phyloP scores from a whole-genome alignment of 2,113 vertebrate genomes.

The Motacilla alba region DNA sequence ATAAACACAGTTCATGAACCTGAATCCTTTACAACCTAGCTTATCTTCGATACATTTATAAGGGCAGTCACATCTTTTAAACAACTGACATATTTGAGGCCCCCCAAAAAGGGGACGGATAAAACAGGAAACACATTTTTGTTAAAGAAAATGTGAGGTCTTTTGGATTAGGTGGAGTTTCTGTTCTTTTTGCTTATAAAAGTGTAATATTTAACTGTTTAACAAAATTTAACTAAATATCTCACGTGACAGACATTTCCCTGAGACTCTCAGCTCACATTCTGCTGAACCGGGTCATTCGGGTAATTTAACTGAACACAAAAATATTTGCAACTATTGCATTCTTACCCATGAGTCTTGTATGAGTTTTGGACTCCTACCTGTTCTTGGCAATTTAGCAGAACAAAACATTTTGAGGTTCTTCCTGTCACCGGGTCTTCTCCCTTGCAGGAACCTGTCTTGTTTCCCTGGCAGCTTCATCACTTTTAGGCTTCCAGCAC shows the following conservation, averaged over 20 bases:
- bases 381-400: neutral
- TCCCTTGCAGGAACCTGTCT: neutral
- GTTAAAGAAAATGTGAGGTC: neutral
- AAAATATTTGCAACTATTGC: neutral
- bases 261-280: conserved; percentile 22
- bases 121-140: conserved; percentile 18
- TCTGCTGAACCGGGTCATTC: conserved; percentile 30
- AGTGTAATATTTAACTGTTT: conserved; percentile 8
- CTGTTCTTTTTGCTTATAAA: neutral
- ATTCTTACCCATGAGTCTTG: neutral
- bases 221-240: conserved; percentile 24
- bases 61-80: conserved; percentile 54
- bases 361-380: conserved; percentile 27
- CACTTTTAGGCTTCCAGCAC: neutral
- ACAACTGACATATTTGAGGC: conserved; percentile 32
- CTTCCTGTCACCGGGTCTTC: neutral
- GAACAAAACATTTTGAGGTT: neutral
- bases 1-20: conserved; percentile 70
- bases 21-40: conserved; percentile 57
- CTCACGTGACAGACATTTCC: neutral
- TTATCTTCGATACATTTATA: conserved; percentile 59
- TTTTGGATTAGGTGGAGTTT: conserved; percentile 1
- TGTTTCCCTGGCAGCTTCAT: neutral
- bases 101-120: neutral
- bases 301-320: neutral